Base-by-base conservation (phyloP, 2,797 vertebrate genomes). In the Ispidina lecontei region DNA sequence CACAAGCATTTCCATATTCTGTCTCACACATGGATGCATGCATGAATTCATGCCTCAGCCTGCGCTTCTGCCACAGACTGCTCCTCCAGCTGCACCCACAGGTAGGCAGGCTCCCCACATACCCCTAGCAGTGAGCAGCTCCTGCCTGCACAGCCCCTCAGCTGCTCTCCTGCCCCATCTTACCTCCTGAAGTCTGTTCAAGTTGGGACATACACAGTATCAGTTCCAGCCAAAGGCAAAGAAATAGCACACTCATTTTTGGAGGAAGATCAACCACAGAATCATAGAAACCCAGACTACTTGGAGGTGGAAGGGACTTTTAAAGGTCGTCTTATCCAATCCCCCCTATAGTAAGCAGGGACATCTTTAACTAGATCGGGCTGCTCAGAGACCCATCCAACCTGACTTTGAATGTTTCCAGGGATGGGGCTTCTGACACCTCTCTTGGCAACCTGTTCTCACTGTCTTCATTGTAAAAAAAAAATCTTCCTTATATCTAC, bases 11-110 rank as follows among this genome's bases (percentile, higher is more conserved):
- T 74, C 74, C 23, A 4, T 51, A 13, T 8, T 19, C 54, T 29
- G 31, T 26, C 2, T 8, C 59, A 41, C 0, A 1, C n/a, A 23
- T 28, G 51, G 51, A 52, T 3, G 2, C 47, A 22, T 9, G 9
- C 20, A 5, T n/a, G 67, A 33, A 7, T 28, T 62, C 55, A 14
- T 47, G 73, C 55, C 49, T 77, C 77, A 19, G 51, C 88, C 76
- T 33, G 47, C 3, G 0, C 51, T 18, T 37, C 72, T 83, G 86
- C 47, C 73, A 31, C 11, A 6, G 11, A 10, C 18, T 0, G 2
- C 63, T 87, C 22, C 68, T 62, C 16, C 64, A 9, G 63, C 63
- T 69, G 60, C 59, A 25, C 25, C 68, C 6, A 1, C 43, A 7
- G 68, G 63, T 55, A 22, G 28, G 60, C 76, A 35, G 37, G 64